phyloP scores from a whole-genome alignment of 2,113 vertebrate genomes.

The Microtus richardsoni region DNA sequence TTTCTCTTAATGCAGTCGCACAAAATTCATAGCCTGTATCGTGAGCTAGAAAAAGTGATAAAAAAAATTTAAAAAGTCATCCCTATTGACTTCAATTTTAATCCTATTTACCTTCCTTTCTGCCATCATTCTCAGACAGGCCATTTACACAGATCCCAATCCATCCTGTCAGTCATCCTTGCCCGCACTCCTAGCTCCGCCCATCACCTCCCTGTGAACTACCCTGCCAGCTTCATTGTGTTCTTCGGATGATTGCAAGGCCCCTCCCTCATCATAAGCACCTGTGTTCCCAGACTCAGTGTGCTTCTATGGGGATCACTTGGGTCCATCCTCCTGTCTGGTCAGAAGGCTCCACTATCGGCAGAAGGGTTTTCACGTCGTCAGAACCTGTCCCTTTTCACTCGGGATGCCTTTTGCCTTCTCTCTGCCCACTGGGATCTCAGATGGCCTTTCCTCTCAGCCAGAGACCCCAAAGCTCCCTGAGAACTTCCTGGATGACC shows the following conservation, averaged over 20 bases:
- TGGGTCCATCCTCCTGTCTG: not conserved
- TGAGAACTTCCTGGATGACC: not conserved
- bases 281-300: not conserved
- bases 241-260: not conserved
- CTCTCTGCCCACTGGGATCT: not conserved
- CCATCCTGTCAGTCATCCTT: not conserved
- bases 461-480: not conserved
- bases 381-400: not conserved
- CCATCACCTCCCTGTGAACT: not conserved
- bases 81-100: not conserved
- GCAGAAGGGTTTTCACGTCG: not conserved
- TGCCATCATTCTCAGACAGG: not conserved
- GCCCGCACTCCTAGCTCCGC: no score
- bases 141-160: not conserved
- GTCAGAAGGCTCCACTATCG: not conserved
- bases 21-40: not conserved
- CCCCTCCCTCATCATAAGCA: not conserved
- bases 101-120: not conserved
- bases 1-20: not conserved
- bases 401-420: not conserved
- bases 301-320: not conserved
- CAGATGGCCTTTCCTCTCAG: not conserved
- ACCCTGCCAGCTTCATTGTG: not conserved
- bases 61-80: conserved; percentile 1
- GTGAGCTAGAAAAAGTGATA: not conserved